Base-by-base conservation (phyloP, 1,140 invertebrate species). In the Penaeus vannamei region DNA sequence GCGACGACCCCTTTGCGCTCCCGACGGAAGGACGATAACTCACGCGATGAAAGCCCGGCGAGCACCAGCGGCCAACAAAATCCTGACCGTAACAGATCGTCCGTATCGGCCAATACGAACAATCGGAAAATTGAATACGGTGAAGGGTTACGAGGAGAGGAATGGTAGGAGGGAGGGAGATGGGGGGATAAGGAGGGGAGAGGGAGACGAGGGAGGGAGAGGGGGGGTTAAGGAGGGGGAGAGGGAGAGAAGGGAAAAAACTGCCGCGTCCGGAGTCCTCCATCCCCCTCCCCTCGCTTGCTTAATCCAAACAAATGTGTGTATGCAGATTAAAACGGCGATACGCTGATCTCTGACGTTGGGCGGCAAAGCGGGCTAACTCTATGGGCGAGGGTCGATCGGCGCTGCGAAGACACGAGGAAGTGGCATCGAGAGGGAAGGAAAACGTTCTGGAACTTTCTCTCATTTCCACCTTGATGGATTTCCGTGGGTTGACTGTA, bases 241-340 rank as follows among this genome's bases (percentile, higher is more conserved):
- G 83, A 32, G 64, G 76, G 83, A 85, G 64, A 59, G n/a, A 36
- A 14, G 32, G 53, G 77, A 23, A 76, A 46, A 76, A 76, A 76
- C 84, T 60, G 66, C 72, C 20, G 69, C 26, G 46, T 85, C 32
- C 61, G 32, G 84, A 77, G 80, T 66, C 77, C 22, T 32, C 32
- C 77, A n/a, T 60, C 42, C 77, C 53, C 77, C 36, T 77, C 46
- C 77, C 85, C 85, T 72, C 85, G 79, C 85, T 86, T 66, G 85
- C 77, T 53, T 86, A 86, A 86, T 86, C 85, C 85, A 86, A 86
- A 86, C 85, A 86, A 86, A 86, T 86, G 85, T 59, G 85, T 86
- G 77, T 86, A 86, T 86, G 85, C 85, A 86, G 85, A 86, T 86
- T 86, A 86, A 86, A 86, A 81, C 69, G 85, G 60, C 77, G 85